Conservation (phyloP, 2,797 vertebrate species). For the Molothrus aeneus region DNA sequence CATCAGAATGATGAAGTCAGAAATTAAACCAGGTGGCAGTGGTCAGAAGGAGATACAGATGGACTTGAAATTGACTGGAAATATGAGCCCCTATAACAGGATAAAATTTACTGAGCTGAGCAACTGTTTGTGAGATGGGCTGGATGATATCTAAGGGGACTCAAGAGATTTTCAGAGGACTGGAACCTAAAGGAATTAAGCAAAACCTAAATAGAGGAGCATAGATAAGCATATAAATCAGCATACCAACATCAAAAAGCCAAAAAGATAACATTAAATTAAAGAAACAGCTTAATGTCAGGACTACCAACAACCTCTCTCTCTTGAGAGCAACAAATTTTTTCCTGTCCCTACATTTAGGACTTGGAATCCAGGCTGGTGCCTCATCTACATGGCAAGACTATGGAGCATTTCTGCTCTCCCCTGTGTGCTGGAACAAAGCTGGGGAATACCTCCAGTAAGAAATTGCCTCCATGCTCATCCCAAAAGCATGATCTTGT, state of each 20-base stretch:
- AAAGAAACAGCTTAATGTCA: not conserved
- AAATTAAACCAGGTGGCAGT: not conserved
- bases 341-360: not conserved
- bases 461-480: not conserved
- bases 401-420: not conserved
- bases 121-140: not conserved
- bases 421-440: not conserved
- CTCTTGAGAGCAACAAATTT: not conserved
- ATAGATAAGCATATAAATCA: not conserved
- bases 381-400: not conserved
- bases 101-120: not conserved
- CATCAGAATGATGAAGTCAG: not conserved
- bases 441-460: not conserved
- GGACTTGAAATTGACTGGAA: not conserved
- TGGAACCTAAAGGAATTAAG: not conserved
- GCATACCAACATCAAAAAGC: not conserved
- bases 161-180: not conserved
- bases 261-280: not conserved
- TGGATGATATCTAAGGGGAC: not conserved
- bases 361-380: not conserved
- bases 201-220: not conserved
- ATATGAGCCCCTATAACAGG: not conserved
- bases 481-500: not conserved
- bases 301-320: not conserved
- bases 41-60: not conserved